phyloP scores from a whole-genome alignment of 2,797 vertebrate genomes.

The Lutjanus campechanus region DNA sequence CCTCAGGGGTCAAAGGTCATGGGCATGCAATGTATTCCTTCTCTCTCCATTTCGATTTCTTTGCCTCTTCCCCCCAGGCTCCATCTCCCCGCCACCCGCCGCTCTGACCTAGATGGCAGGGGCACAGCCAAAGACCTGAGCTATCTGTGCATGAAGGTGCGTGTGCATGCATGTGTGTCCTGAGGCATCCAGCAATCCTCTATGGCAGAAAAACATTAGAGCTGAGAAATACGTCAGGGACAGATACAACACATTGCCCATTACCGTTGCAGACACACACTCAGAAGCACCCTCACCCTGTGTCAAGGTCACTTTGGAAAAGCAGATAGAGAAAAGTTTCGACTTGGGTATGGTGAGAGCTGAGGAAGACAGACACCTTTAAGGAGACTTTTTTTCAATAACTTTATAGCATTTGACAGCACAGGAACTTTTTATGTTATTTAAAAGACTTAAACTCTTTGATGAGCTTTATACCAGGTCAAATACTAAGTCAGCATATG shows the following conservation, averaged over 20 bases:
- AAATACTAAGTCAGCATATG: too few species aligned
- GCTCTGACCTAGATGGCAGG: slow-evolving; percentile 54
- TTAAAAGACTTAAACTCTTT: neutral
- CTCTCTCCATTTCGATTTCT: slow-evolving; percentile 6
- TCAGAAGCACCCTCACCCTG: slow-evolving; percentile 30
- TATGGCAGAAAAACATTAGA: slow-evolving; percentile 65
- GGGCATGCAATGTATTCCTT: neutral
- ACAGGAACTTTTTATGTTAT: neutral
- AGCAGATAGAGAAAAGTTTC: slow-evolving; percentile 42
- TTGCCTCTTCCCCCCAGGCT: neutral
- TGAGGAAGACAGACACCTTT: neutral
- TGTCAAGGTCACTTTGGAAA: slow-evolving; percentile 62
- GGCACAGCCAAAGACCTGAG: slow-evolving; percentile 40
- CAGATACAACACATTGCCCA: slow-evolving; percentile 43
- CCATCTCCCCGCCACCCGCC: neutral
- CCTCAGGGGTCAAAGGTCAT: too few species aligned
- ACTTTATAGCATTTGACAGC: neutral
- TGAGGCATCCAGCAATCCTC: slow-evolving; percentile 47
- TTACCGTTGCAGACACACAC: slow-evolving; percentile 25
- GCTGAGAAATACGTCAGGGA: slow-evolving; percentile 53
- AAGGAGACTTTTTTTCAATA: neutral
- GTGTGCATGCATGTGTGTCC: slow-evolving; percentile 44
- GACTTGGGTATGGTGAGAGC: slow-evolving; percentile 4
- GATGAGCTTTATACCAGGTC: too few species aligned
- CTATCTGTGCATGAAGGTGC: slow-evolving; percentile 29